A percentile compares a stretch with the other conserved stretches of the same genome.
Evolutionary conservation across 2,113 vertebrate genomes (phyloP).

Genomic region (Pardalotus punctatus): DNA sequence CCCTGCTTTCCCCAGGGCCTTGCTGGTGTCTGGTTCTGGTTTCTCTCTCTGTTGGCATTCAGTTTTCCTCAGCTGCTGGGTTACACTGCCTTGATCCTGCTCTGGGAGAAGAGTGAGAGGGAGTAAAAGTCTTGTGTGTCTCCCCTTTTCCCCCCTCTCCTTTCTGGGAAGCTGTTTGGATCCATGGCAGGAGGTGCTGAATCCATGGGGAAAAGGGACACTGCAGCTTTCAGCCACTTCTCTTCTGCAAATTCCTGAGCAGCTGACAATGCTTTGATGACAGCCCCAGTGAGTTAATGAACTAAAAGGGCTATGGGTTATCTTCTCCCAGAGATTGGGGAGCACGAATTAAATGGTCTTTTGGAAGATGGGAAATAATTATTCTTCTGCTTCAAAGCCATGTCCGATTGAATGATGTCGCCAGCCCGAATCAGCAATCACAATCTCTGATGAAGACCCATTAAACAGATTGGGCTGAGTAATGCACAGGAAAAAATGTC

Average conservation of each 20-base stretch:
- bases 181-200: not conserved
- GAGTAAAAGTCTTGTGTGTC: not conserved
- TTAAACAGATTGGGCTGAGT: constrained; percentile 71
- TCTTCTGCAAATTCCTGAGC: not conserved
- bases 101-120: not conserved
- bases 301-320: constrained; percentile 56
- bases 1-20: not conserved
- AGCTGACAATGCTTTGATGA: constrained; percentile 54
- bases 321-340: constrained; percentile 62
- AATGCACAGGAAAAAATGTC: constrained; percentile 60
- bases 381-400: constrained; percentile 71
- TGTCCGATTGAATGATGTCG: constrained; percentile 70
- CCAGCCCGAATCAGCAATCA: constrained; percentile 65
- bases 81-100: not conserved
- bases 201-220: not conserved
- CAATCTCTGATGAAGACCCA: constrained; percentile 67
- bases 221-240: not conserved
- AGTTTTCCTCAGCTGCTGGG: not conserved
- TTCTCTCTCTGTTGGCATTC: not conserved
- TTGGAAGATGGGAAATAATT: constrained; percentile 70
- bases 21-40: not conserved
- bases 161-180: not conserved
- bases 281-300: constrained; percentile 59
- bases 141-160: not conserved
- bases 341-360: constrained; percentile 66